Conservation (phyloP, 2,888 invertebrate species). For the Phalera bucephala region DNA sequence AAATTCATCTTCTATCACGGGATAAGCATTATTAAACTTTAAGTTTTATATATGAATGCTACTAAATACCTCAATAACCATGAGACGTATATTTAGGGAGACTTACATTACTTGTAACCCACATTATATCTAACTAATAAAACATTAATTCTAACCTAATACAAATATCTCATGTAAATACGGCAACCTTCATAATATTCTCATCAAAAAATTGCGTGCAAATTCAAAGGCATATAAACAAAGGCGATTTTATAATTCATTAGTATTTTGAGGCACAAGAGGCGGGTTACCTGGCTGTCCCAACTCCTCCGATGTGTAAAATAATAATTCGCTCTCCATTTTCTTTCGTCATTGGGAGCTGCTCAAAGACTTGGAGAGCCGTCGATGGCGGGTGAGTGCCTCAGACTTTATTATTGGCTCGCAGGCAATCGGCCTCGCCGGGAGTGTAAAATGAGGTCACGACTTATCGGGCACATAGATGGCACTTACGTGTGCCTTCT, state of each 20-base stretch:
- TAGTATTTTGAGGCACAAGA: constrained; percentile 59
- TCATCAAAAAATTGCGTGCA: constrained; percentile 32
- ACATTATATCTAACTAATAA: too few species aligned
- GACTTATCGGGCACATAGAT: constrained; percentile 36
- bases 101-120: too few species aligned
- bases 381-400: constrained; percentile 65
- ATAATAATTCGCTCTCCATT: constrained; percentile 73
- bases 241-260: constrained; percentile 54
- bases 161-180: constrained; percentile 7
- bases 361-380: constrained; percentile 67
- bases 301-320: constrained; percentile 56
- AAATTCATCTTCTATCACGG: too few species aligned
- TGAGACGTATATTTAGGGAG: too few species aligned
- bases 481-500: constrained; percentile 14
- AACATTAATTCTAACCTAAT: too few species aligned
- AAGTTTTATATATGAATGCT: too few species aligned
- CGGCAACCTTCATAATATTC: constrained; percentile 9
- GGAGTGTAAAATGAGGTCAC: constrained; percentile 72
- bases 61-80: too few species aligned
- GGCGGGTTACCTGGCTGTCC: constrained; percentile 41
- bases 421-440: constrained; percentile 53
- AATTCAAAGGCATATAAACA: constrained; percentile 50
- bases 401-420: constrained; percentile 78
- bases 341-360: constrained; percentile 66
- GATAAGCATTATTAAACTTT: too few species aligned